Evolutionary conservation across 2,888 invertebrate genomes (phyloP), one percentile per base, ranked within the genome.

Genomic region (Beris morrisii): DNA sequence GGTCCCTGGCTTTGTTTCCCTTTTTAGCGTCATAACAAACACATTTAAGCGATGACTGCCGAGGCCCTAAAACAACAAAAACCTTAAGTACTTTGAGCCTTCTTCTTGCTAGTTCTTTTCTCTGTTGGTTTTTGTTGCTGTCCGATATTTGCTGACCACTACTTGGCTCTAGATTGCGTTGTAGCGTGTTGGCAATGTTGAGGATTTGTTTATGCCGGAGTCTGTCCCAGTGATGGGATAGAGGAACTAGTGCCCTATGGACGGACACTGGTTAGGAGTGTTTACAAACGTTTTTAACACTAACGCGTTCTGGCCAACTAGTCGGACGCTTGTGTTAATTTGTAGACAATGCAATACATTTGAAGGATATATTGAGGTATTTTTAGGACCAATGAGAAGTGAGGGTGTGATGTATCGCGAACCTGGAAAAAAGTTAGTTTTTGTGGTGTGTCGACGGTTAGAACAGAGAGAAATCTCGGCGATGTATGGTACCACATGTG

Each of bases 291-390:
- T n/a, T 28, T 45, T 58, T 58, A 46, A 58, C 58, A 22, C 22
- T 22, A 22, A 22, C 22, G 22, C 22, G 3, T 22, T 22, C 32
- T 46, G 58, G 5, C 38, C 38, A 38, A 7, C 38, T 38, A 9
- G 38, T 46, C 46, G 46, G 45, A 45, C 45, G 58, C 38, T 58
- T 45, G 45, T 58, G 46, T 46, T 58, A 58, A 58, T 58, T 58
- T 58, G 58, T 46, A 46, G 45, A n/a, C 5, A 31, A n/a, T n/a
- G 4, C 30, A 31, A 28, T 30, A 46, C 12, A 30, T 45, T 30
- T 30, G 11, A 46, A 58, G 58, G 58, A 15, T 31, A 22, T 43
- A 12, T 52, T 54, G 54, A n/a, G 32, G n/a, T n/a, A 54, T 31
- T 32, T 54, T 5, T 38, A 9, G 22, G 22, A 22, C 22, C 22